Percentiles rank a stretch among this genome's conserved stretches.
Conservation (phyloP, 2,113 vertebrate species). For the Crotalus viridis region DNA sequence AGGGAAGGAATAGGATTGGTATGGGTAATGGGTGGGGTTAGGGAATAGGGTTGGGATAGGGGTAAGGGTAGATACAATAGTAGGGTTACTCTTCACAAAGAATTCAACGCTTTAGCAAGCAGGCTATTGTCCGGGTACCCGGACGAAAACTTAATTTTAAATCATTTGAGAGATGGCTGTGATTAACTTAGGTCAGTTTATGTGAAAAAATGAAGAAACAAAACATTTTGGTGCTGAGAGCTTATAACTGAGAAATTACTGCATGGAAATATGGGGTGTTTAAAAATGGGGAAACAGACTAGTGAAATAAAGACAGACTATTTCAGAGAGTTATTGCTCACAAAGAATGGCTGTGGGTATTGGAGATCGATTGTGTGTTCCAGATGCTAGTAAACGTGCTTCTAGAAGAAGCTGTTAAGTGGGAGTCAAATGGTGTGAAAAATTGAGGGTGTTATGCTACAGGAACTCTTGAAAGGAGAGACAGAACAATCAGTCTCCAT, state of each 20-base stretch:
- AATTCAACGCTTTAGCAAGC: too few species aligned
- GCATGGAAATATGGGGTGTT: neutral
- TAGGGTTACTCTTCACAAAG: too few species aligned
- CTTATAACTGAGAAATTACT: neutral
- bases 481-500: conserved; percentile 21
- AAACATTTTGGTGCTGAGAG: neutral
- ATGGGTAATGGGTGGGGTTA: too few species aligned
- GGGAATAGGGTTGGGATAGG: too few species aligned
- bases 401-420: conserved; percentile 3
- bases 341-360: neutral
- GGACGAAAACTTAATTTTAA: neutral
- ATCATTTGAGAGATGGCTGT: neutral
- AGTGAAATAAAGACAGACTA: neutral
- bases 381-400: neutral
- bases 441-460: conserved; percentile 18
- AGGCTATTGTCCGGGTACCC: too few species aligned
- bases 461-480: conserved; percentile 20
- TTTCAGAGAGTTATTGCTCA: neutral
- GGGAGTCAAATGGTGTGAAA: conserved; percentile 23
- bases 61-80: too few species aligned
- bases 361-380: neutral
- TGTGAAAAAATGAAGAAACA: neutral
- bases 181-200: neutral
- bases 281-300: neutral
- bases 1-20: too few species aligned